Evolutionary conservation across 1,140 invertebrate species (phyloP), one percentile per base, ranked within the genome.

Genomic region (Berghia stephanieae): DNA sequence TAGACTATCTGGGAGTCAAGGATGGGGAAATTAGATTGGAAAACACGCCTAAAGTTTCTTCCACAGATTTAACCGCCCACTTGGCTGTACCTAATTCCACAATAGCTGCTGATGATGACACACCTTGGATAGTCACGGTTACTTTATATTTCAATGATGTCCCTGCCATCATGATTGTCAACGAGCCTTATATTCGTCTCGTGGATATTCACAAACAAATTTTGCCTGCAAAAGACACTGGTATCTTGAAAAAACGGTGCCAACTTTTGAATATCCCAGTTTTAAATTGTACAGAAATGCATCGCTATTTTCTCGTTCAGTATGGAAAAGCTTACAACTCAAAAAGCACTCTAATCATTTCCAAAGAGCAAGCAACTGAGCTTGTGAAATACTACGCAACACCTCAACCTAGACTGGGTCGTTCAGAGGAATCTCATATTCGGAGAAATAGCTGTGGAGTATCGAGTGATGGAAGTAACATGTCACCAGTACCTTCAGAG

Each of bases 201-300:
- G 88, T 89, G 10, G 88, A 89, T 71, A 89, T 89, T 73, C 87
- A 89, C 78, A 88, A 88, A 80, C 88, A 89, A 80, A 86, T 88
- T 60, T 78, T 89, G 63, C 88, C 88, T 42, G 88, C 88, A 31
- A 89, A 89, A 80, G 88, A 89, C 71, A 89, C 88, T 6, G 88
- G 88, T 31, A 86, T 89, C 68, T 74, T 89, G 44, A 89, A 89
- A 78, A 89, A 89, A 79, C 80, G 88, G 8, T 89, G 88, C 57
- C 85, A 86, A 79, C 78, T 87, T n/a, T 80, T 89, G 74, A 82
- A 83, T n/a, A 83, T 89, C 46, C 74, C 83, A 21, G 84, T 89
- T 13, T 74, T 79, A 27, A 89, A 88, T 75, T 89, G 88, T 80
- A 78, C 85, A n/a, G 88, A 89, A 76, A 86, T 89, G 82, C 88